These are phyloP conservation scores for Acestrorhynchus altus DNA, from an alignment of 2,797 vertebrate genomes.

Conservation along the genomic window DNA sequence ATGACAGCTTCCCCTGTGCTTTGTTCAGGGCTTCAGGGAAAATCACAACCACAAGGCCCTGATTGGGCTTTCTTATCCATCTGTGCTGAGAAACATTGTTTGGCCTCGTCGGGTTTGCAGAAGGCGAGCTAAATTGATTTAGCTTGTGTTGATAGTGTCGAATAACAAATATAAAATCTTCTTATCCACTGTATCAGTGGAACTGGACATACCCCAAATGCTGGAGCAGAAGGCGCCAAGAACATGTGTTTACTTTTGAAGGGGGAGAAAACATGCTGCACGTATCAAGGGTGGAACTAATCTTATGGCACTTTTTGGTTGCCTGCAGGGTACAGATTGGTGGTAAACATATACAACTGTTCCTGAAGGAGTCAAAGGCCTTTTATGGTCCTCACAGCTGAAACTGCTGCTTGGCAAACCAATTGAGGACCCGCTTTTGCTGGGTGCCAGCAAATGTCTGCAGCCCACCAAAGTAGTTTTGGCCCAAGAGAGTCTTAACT, in stretches of 20 bases:
- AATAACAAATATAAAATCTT: conserved; percentile 28
- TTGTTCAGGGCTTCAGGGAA: background rate
- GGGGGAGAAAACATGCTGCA: background rate
- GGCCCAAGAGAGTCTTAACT: conserved; percentile 7
- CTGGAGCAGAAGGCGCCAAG: conserved; percentile 13
- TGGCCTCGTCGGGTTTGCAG: conserved; percentile 7
- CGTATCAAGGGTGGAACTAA: background rate
- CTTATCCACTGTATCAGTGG: conserved; percentile 3
- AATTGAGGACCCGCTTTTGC: conserved; percentile 2
- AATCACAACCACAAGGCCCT: conserved; percentile 14
- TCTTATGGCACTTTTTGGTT: background rate
- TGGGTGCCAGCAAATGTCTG: conserved; percentile 35
- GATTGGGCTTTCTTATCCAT: conserved; percentile 21
- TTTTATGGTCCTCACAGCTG: conserved; percentile 21
- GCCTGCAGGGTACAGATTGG: background rate
- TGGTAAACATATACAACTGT: conserved; percentile 19
- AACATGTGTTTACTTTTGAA: background rate
- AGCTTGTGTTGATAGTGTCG: conserved; percentile 16
- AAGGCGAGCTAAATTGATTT: conserved; percentile 35
- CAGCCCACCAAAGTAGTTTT: conserved; percentile 35
- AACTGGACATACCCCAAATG: conserved; percentile 15
- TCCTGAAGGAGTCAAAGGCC: conserved; percentile 14
- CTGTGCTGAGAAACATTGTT: conserved; percentile 8
- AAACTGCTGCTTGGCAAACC: conserved; percentile 30
- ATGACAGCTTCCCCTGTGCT: background rate